phyloP scores from a whole-genome alignment of 2,888 invertebrate genomes.

The Aphelenchoides bicaudatus region DNA sequence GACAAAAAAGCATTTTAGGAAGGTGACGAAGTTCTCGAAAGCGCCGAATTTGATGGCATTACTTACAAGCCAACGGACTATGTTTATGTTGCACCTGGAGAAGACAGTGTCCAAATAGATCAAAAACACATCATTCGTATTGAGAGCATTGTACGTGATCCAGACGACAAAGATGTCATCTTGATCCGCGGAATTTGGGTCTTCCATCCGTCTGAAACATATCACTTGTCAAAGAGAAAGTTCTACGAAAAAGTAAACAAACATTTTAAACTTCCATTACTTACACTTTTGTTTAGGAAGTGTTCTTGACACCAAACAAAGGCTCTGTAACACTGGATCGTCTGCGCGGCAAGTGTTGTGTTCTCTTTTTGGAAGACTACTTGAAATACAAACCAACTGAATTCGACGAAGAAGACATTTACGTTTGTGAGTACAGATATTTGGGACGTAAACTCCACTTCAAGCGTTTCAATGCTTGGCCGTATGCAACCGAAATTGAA shows the following conservation, averaged over 20 bases:
- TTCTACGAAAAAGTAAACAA: slow-evolving; percentile 75
- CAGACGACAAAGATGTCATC: slow-evolving; percentile 68
- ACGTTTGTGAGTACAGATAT: slow-evolving; percentile 92
- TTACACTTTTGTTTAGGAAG: slow-evolving; percentile 60
- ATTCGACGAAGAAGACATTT: slow-evolving; percentile 85
- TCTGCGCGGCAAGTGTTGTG: slow-evolving; percentile 81
- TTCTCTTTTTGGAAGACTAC: slow-evolving; percentile 90
- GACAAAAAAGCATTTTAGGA: slow-evolving; percentile 1
- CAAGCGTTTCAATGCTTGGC: slow-evolving; percentile 45
- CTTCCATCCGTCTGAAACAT: slow-evolving; percentile 87
- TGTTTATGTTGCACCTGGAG: slow-evolving; percentile 72
- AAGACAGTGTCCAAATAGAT: slow-evolving; percentile 66
- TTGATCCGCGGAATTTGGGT: slow-evolving; percentile 78
- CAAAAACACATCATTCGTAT: slow-evolving; percentile 76
- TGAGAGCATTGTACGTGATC: slow-evolving; percentile 83
- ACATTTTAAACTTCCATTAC: neutral
- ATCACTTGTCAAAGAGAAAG: slow-evolving; percentile 86
- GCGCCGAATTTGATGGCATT: slow-evolving; percentile 61
- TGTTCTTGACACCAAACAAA: slow-evolving; percentile 87
- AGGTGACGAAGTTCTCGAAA: slow-evolving; percentile 21
- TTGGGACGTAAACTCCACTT: slow-evolving; percentile 68
- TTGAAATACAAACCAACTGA: slow-evolving; percentile 69
- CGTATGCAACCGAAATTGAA: slow-evolving; percentile 60
- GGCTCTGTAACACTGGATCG: slow-evolving; percentile 79
- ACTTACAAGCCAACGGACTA: slow-evolving; percentile 81